Percentiles rank a stretch among this genome's conserved stretches.
Conservation (phyloP, 30 jellyfish, hydroid and myxozoan genomes). For the Phacellophora camtschatica region DNA sequence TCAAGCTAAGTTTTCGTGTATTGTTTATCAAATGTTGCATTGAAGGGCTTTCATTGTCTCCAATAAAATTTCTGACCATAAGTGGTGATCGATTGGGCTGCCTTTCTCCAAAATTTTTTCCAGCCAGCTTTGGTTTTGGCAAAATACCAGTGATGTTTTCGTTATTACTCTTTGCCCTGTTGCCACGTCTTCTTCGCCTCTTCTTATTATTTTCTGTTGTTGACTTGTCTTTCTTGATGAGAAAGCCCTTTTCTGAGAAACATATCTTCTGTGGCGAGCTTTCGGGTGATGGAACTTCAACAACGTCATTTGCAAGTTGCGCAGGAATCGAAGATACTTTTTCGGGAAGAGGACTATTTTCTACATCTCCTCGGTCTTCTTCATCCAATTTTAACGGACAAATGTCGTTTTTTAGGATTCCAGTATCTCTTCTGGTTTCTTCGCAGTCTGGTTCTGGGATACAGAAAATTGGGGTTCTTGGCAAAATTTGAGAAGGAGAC, state of each 20-base stretch:
- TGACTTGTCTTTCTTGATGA: constrained; percentile 24
- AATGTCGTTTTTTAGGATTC: neutral
- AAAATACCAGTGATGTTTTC: neutral
- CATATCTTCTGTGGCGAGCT: constrained; percentile 49
- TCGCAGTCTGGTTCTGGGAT: constrained; percentile 78
- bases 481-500: constrained; percentile 60
- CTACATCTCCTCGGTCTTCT: neutral
- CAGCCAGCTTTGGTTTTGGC: neutral
- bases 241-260: constrained; percentile 47
- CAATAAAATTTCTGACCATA: constrained; percentile 29
- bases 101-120: neutral
- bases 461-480: constrained; percentile 79
- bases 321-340: neutral
- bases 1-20: constrained; percentile 11
- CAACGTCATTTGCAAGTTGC: neutral
- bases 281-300: constrained; percentile 9
- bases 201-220: neutral
- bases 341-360: neutral
- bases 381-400: neutral
- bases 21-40: constrained; percentile 8
- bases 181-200: constrained; percentile 48
- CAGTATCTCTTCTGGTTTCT: neutral
- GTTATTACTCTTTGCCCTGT: neutral
- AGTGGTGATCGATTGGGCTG: constrained; percentile 42
- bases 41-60: constrained; percentile 36